Evolutionary conservation across 2,113 vertebrate species (phyloP).

Genomic region (Sclerurus mexicanus): DNA sequence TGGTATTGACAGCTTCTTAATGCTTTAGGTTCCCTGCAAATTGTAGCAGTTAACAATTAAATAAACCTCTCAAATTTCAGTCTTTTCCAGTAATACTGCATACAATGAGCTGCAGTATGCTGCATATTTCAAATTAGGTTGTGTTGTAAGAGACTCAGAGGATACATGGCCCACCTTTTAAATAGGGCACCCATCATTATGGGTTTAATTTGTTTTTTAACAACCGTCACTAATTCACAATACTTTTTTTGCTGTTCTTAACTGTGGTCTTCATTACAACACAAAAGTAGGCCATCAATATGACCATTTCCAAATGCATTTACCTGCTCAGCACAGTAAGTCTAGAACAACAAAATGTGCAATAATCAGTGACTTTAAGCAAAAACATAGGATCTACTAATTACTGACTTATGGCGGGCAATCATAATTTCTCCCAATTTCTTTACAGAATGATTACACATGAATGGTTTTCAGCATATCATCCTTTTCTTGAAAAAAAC

Average conservation of each 20-base stretch:
- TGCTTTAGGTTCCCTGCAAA: background rate
- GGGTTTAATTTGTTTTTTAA: constrained; percentile 34
- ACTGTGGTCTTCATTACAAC: background rate
- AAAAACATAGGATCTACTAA: background rate
- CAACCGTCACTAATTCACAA: background rate
- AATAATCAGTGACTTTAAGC: background rate
- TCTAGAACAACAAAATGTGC: constrained; percentile 17
- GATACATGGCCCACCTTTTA: background rate
- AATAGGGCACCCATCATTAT: background rate
- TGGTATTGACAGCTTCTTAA: background rate
- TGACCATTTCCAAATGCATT: background rate
- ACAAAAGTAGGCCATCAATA: background rate
- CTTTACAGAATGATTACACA: background rate
- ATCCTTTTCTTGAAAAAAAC: background rate
- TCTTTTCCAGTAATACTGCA: background rate
- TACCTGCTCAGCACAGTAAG: background rate
- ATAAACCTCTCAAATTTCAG: background rate
- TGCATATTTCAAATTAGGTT: background rate
- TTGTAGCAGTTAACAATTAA: background rate
- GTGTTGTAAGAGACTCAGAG: background rate
- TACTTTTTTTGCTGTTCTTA: background rate
- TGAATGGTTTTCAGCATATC: background rate
- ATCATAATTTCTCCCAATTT: background rate
- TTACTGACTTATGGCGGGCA: background rate
- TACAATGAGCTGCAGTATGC: background rate